phyloP scores from a whole-genome alignment of 2,888 invertebrate genomes.

The Hymenopus coronatus region DNA sequence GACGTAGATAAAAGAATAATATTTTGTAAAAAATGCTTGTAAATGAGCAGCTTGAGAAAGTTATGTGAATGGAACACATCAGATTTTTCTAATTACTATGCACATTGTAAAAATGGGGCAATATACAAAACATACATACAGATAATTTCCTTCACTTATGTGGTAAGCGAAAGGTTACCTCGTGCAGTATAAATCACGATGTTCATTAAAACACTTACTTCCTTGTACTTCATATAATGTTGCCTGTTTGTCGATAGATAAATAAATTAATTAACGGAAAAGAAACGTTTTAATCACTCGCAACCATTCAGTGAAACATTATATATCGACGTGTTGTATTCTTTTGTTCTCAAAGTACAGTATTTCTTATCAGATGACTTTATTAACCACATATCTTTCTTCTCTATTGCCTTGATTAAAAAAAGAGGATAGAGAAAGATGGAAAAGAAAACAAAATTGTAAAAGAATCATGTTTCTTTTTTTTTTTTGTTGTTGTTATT shows the following conservation, averaged over 20 bases:
- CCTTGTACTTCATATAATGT: no score
- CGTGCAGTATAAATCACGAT: no score
- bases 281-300: neutral
- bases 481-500: neutral
- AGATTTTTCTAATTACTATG: no score
- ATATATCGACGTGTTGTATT: neutral
- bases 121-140: no score
- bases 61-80: no score
- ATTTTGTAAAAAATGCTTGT: no score
- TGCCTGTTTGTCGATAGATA: neutral
- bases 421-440: neutral
- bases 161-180: no score
- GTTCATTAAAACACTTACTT: no score
- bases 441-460: neutral
- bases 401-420: neutral
- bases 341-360: neutral
- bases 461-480: neutral
- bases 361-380: conserved; percentile 1
- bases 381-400: neutral
- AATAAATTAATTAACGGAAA: neutral
- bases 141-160: no score
- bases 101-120: no score
- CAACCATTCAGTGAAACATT: neutral
- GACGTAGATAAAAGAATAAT: no score
- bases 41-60: no score